Conservation (phyloP, 2,797 vertebrate species). For the Neomorphus geoffroyi region DNA sequence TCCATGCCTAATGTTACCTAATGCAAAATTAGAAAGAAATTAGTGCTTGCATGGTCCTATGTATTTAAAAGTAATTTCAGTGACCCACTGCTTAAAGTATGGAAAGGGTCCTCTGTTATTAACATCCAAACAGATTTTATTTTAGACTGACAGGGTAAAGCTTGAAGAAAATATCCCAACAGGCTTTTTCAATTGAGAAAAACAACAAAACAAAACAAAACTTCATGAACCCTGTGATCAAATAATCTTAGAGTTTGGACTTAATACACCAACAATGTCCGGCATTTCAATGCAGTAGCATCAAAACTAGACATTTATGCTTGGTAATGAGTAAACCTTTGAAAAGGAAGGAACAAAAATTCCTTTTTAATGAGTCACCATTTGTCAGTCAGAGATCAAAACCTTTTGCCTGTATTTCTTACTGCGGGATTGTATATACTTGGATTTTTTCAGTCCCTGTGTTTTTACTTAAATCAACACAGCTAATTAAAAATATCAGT, state of each 20-base stretch:
- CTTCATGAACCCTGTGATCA: not conserved
- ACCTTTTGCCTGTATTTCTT: constrained; percentile 65
- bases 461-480: constrained; percentile 31
- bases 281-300: constrained; percentile 45
- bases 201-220: not conserved
- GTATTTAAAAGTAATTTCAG: constrained; percentile 62
- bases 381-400: constrained; percentile 67
- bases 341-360: constrained; percentile 68
- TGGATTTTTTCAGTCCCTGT: not conserved
- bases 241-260: constrained; percentile 21
- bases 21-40: constrained; percentile 60
- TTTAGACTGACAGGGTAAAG: constrained; percentile 22
- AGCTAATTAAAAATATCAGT: constrained; percentile 25
- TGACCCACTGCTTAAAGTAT: constrained; percentile 42
- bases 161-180: not conserved
- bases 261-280: constrained; percentile 21
- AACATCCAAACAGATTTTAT: constrained; percentile 12
- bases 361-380: constrained; percentile 69
- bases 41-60: constrained; percentile 15
- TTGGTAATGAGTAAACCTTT: constrained; percentile 58
- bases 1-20: constrained; percentile 23
- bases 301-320: constrained; percentile 64
- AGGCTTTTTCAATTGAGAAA: not conserved
- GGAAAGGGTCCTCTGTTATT: constrained; percentile 24
- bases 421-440: constrained; percentile 14